Base-by-base conservation (phyloP, 2,797 vertebrate genomes). In the Orestias chungarensis region DNA sequence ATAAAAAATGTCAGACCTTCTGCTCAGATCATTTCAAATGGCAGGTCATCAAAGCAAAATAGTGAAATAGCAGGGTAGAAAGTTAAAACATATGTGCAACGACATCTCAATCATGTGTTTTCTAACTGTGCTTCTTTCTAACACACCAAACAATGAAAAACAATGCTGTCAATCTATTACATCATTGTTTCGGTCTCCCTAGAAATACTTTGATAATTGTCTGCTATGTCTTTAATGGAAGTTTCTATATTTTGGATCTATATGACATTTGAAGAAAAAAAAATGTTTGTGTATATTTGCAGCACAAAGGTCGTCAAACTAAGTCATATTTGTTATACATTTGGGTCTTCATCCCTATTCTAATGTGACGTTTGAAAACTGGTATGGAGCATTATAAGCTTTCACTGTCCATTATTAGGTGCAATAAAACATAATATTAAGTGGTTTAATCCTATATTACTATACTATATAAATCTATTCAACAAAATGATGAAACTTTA, bases 11-110 rank as follows among this genome's bases (percentile, higher is more conserved):
- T 14, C 14, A 52, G 47, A 27, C 47, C 25, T 52, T 52, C 14
- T 52, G 31, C 33, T 38, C 12, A 68, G 33, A 40, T 25, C 66
- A 25, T 68, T 68, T 52, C 14, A 52, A 68, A 35, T 40, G 47
- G 25, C 46, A 67, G 20, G 47, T 68, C 38, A 40, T 68, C 47
- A 38, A 38, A 38, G 47, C 31, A 18, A 12, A 52, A 52, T 27
- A 52, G 27, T 52, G 33, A 52, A 52, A n/a, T 50, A 27, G 42
- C 42, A 44, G 27, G 27, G 15, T 38, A 17, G 25, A 44, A 65
- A 65, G 64, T 65, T 65, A 11, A 29, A 65, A 44, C 40, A 65
- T 20, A 65, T 44, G 25, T 65, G 42, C 42, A 65, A 65, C 11
- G 46, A 46, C 35, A 62, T 62, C 35, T 62, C 59, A 40, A 62